Conservation (phyloP, 2,113 vertebrate genomes). For the Tylochromis polylepis region DNA sequence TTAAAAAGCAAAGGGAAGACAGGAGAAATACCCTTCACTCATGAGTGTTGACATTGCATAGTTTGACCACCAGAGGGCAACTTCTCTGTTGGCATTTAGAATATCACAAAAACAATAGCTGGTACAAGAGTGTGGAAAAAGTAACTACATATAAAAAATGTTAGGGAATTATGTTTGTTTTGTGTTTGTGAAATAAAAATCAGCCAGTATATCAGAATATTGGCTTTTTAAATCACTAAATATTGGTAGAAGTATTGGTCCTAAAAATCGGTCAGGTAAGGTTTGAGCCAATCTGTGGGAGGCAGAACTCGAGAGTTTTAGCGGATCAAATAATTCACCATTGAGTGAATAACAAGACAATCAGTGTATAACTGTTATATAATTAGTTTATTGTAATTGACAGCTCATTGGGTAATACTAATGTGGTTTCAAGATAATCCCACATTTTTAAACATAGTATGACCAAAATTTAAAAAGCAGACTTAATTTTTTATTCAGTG, state of each 20-base stretch:
- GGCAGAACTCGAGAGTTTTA: neutral
- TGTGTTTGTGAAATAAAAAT: neutral
- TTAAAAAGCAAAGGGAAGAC: no score
- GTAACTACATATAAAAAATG: neutral
- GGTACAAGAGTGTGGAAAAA: neutral
- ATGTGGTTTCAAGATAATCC: neutral
- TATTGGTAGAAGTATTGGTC: neutral
- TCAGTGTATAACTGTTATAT: neutral
- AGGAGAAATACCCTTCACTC: no score
- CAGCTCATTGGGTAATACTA: neutral
- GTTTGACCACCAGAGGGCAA: neutral
- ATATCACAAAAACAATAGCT: neutral
- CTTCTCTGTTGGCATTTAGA: neutral
- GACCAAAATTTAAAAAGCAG: fast-evolving
- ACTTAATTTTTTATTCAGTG: neutral
- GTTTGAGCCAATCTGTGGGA: neutral
- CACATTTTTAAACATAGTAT: neutral
- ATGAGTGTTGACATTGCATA: no score
- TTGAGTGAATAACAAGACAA: neutral
- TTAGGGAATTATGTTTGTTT: neutral
- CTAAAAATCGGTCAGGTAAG: neutral
- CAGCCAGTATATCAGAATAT: neutral
- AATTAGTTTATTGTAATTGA: neutral
- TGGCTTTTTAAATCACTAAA: neutral
- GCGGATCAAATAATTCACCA: neutral